Percentiles rank a stretch among this genome's conserved stretches.
Conservation (phyloP, 1,140 invertebrate species). For the Drosophila neocordata region DNA sequence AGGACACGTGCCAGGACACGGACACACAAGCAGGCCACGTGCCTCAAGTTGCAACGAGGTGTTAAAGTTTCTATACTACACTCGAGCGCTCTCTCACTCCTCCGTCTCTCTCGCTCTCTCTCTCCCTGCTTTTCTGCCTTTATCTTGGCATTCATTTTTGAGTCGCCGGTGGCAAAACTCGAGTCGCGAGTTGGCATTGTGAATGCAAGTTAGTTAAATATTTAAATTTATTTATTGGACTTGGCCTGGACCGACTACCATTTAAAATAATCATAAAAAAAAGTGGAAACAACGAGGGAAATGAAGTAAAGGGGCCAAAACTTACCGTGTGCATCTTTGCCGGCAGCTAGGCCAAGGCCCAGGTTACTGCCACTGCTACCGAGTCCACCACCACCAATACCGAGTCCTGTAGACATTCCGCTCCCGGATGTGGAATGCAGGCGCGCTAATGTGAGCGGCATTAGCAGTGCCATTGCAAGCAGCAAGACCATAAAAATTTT, state of each 20-base stretch:
- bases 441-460: conserved; percentile 79
- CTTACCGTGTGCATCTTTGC: conserved; percentile 81
- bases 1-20: conserved; percentile 57
- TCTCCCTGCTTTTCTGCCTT: conserved; percentile 25
- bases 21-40: conserved; percentile 22
- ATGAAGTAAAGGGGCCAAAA: conserved; percentile 33
- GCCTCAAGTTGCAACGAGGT: conserved; percentile 61
- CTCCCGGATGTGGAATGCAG: conserved; percentile 70
- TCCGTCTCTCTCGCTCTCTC: not conserved
- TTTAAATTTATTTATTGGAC: conserved; percentile 78
- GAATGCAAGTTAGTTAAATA: conserved; percentile 71
- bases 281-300: conserved; percentile 24
- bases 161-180: conserved; percentile 4
- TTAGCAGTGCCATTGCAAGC: conserved; percentile 62
- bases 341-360: conserved; percentile 39
- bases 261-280: conserved; percentile 76
- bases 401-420: conserved; percentile 32
- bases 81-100: not conserved
- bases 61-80: conserved; percentile 49
- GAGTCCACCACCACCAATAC: not conserved
- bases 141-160: not conserved
- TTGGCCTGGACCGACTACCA: conserved; percentile 28
- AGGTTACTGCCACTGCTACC: conserved; percentile 37
- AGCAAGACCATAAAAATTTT: conserved; percentile 79
- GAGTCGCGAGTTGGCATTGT: conserved; percentile 37